A percentile compares a stretch with the other conserved stretches of the same genome.
phyloP scores from a whole-genome alignment of 2,113 vertebrate genomes.

The Triplophysa tibetana region DNA sequence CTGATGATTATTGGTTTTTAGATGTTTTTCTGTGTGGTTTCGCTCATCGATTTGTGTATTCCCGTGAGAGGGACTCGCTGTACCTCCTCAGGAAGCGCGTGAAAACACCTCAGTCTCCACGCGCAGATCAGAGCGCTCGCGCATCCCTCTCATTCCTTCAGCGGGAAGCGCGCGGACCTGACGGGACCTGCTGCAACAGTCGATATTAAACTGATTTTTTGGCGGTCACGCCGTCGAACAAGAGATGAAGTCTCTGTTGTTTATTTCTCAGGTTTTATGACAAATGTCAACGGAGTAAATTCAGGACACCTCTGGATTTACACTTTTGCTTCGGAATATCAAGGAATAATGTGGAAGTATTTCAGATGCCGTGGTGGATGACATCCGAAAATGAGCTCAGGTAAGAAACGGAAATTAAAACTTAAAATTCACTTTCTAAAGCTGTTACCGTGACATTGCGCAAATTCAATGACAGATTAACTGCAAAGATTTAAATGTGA shows the following conservation, averaged over 20 bases:
- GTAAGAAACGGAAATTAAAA: slow-evolving; percentile 49
- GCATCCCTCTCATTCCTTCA: slow-evolving; percentile 56
- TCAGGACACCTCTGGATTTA: slow-evolving; percentile 60
- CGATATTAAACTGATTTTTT: slow-evolving; percentile 19
- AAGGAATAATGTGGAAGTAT: slow-evolving; percentile 61
- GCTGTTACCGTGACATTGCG: not conserved
- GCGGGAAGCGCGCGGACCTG: slow-evolving; percentile 54
- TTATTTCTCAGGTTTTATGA: slow-evolving; percentile 27
- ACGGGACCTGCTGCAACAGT: slow-evolving; percentile 47
- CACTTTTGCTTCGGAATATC: slow-evolving; percentile 34
- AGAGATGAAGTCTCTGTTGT: slow-evolving; percentile 17
- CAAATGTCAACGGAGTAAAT: slow-evolving; percentile 39
- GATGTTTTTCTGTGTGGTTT: slow-evolving; percentile 27
- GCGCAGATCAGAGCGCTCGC: slow-evolving; percentile 51
- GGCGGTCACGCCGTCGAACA: not conserved
- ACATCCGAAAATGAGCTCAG: slow-evolving; percentile 75
- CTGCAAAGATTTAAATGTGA: no score
- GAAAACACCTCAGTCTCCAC: slow-evolving; percentile 71
- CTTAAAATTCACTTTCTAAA: not conserved
- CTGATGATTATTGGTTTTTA: slow-evolving; percentile 18
- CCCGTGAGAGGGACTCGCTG: slow-evolving; percentile 60
- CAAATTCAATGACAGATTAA: not conserved
- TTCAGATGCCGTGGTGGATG: slow-evolving; percentile 67
- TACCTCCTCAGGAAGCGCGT: slow-evolving; percentile 73
- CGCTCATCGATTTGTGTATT: slow-evolving; percentile 59